Evolutionary conservation across 1,140 invertebrate species (phyloP), one percentile per base, ranked within the genome.

Genomic region (Tetraneura akinire): DNA sequence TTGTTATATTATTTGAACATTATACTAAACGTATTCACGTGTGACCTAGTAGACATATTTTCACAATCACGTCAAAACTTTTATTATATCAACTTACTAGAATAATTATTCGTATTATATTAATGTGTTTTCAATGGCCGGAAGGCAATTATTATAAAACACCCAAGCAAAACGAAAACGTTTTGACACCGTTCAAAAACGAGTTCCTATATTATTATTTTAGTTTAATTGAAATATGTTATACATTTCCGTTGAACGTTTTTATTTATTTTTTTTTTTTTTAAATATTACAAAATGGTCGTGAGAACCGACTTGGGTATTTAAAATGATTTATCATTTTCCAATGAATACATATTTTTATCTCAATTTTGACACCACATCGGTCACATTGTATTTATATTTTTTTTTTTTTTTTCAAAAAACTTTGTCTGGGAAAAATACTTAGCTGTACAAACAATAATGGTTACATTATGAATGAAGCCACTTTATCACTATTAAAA

Each of bases 291-390:
- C 8, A 51, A 71, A 51, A 71, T 26, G 37, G 13, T 11, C 68
- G 47, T 71, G 68, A 71, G 68, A 51, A 71, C 47, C 68, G 14
- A 66, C 45, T 71, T 71, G 0, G 9, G 23, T 18, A 42, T 49
- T 66, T 51, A 42, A 21, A 71, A 71, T 49, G 68, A 32, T 51
- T 71, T 71, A 71, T 71, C 26, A 71, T 51, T 49, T 51, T 71
- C 47, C 14, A 68, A 42, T 68, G 32, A 10, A 32, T 71, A 23
- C 11, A 5, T 51, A 14, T 71, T 51, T 49, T 29, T 29, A 71
- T 71, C 10, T 71, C 47, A 37, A 18, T 66, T 42, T 66, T 66
- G 64, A 66, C 64, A 66, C 45, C n/a, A 32, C n/a, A 66, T 66
- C 64, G 37, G 64, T 66, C n/a, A 66, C 37, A 45, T 42, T 66